A percentile compares a stretch with the other conserved stretches of the same genome.
Conservation (phyloP, 1,140 invertebrate species). For the Apis cerana region DNA sequence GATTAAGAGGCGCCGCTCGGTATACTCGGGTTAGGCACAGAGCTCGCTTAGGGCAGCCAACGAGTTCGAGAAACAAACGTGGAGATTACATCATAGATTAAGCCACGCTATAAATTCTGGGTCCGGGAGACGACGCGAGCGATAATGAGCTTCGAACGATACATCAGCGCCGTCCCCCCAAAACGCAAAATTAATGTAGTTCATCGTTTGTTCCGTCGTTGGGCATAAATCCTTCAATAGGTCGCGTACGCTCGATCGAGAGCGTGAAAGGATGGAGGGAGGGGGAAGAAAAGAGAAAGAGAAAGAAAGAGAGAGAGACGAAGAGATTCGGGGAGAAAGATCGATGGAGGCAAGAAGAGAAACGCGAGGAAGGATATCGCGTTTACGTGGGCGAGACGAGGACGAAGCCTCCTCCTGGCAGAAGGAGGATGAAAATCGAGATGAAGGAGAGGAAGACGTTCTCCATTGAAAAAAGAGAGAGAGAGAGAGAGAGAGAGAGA, state of each 20-base stretch:
- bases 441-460: conserved; percentile 30
- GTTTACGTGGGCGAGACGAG: conserved; percentile 28
- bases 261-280: not conserved
- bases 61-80: conserved; percentile 44
- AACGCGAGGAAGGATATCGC: conserved; percentile 10
- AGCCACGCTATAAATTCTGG: conserved; percentile 61
- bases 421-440: not conserved
- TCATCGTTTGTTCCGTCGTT: conserved; percentile 48
- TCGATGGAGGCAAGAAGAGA: conserved; percentile 19
- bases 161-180: conserved; percentile 62
- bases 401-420: not conserved
- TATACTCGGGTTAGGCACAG: not conserved
- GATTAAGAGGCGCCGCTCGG: conserved; percentile 64
- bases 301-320: not conserved
- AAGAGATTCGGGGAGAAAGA: not conserved
- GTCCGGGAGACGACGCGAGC: conserved; percentile 37
- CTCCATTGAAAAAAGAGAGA: not conserved
- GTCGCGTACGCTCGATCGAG: conserved; percentile 34
- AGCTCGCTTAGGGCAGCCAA: not conserved
- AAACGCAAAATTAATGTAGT: conserved; percentile 67
- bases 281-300: not conserved
- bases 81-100: conserved; percentile 67
- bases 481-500: too few species aligned
- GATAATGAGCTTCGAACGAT: conserved; percentile 63
- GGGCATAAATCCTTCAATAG: conserved; percentile 58